Evolutionary conservation across 2,113 vertebrate genomes (phyloP).

Genomic region (Marcusenius ussheri): DNA sequence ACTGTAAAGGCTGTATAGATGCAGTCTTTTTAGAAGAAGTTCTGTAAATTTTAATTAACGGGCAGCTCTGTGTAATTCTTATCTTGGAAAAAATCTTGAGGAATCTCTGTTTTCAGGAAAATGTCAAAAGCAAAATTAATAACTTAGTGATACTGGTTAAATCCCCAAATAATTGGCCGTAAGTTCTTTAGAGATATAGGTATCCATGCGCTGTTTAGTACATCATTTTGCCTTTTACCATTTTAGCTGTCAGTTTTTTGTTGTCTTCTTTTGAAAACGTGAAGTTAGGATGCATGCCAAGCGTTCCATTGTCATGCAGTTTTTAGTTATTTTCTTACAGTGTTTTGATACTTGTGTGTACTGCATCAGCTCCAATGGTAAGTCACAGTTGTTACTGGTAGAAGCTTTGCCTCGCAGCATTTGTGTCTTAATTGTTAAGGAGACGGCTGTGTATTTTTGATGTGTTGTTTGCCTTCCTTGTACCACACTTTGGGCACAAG

Average conservation of each 20-base stretch:
- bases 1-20: not conserved
- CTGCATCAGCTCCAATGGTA: not conserved
- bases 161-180: not conserved
- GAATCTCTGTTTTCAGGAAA: not conserved
- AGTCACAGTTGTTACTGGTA: not conserved
- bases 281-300: not conserved
- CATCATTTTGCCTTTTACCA: not conserved
- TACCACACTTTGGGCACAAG: not conserved
- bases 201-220: not conserved
- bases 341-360: not conserved
- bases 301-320: not conserved
- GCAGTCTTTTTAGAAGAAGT: not conserved
- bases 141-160: not conserved
- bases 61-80: not conserved
- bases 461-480: not conserved
- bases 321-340: not conserved
- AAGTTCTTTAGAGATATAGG: not conserved
- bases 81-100: not conserved
- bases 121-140: not conserved
- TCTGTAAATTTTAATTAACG: not conserved
- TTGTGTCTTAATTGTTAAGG: not conserved
- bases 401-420: not conserved
- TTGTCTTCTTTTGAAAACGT: not conserved
- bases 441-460: not conserved
- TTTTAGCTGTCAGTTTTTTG: not conserved